Evolutionary conservation across 2,113 vertebrate species (phyloP).

Genomic region (Datnioides undecimradiatus): DNA sequence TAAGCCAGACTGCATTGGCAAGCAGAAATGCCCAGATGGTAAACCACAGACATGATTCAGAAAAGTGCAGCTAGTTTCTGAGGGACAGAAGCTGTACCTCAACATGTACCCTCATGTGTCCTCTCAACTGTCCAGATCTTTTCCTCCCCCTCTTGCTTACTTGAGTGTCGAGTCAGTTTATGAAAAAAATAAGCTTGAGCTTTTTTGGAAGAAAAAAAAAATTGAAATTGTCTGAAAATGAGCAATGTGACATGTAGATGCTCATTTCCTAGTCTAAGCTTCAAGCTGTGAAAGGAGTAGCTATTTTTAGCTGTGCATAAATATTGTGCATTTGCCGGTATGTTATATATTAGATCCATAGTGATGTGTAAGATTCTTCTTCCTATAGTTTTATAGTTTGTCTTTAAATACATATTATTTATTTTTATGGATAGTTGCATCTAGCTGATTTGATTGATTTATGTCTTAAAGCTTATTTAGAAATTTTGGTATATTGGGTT

Average conservation of each 20-base stretch:
- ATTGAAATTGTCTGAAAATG: slow-evolving; percentile 21
- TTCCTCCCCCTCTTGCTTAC: slow-evolving; percentile 24
- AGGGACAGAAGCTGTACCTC: slow-evolving; percentile 35
- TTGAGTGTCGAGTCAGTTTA: slow-evolving; percentile 10
- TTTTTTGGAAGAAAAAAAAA: background rate
- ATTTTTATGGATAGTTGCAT: background rate
- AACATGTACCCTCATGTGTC: slow-evolving; percentile 47
- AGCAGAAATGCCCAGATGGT: slow-evolving; percentile 61
- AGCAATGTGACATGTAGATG: slow-evolving; percentile 23
- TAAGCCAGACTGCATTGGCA: slow-evolving; percentile 56
- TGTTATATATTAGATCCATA: slow-evolving; percentile 13
- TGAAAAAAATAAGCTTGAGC: background rate
- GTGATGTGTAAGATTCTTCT: background rate
- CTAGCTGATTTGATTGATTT: background rate
- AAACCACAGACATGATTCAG: slow-evolving; percentile 35
- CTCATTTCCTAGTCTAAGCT: slow-evolving; percentile 34
- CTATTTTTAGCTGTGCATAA: slow-evolving; percentile 37
- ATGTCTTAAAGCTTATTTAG: slow-evolving; percentile 1
- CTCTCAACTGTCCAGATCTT: slow-evolving; percentile 45
- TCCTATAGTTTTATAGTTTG: too few species aligned
- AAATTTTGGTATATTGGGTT: background rate
- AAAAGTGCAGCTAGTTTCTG: slow-evolving; percentile 36
- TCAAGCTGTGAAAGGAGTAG: slow-evolving; percentile 13
- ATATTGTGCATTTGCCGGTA: slow-evolving; percentile 5
- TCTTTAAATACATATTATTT: background rate